Evolutionary conservation across 2,888 invertebrate species (phyloP), one percentile per base, ranked within the genome.

Genomic region (Podotricha telesiphe): DNA sequence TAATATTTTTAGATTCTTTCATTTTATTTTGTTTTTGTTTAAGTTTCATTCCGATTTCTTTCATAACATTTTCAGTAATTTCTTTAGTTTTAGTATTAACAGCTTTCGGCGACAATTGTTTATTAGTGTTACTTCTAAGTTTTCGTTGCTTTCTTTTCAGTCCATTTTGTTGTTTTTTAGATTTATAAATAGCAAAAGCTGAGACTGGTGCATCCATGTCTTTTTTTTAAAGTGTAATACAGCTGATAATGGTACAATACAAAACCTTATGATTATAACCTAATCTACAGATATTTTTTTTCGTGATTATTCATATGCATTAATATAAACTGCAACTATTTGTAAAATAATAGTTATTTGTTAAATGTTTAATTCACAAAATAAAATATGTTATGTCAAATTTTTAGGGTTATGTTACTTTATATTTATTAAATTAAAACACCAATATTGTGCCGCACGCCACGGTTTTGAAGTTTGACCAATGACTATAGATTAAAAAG

Each of bases 141-240:
- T 80, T 72, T 78, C 73, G 71, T 71, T 20, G 51, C 10, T 67
- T 64, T 53, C 67, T 81, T 79, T 72, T 84, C 86, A 65, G 37
- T 37, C 37, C 48, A 62, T 62, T 62, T 50, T 50, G 62, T 19
- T 62, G 62, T 2, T 48, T 50, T 37, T 81, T 87, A 22, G 81
- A 77, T 73, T 82, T 88, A 74, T 93, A 93, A 20, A 88, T 79
- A 48, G 89, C 83, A 77, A 90, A 93, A 10, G 93, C 93, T 6
- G 93, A 93, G 19, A 89, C 78, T n/a, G 86, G 82, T 20, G 82
- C 72, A 62, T 91, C 86, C 90, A 89, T 90, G 70, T 66, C 77
- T 62, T 69, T 69, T n/a, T n/a, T 34, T 17, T 20, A 2, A 58
- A 4, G 11, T 42, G 11, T 42, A 11, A 61, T 40, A 13, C 17